Percentiles rank a stretch among this genome's conserved stretches.
Evolutionary conservation across 1,140 invertebrate species (phyloP).

Genomic region (Dinothrombium tinctorium): DNA sequence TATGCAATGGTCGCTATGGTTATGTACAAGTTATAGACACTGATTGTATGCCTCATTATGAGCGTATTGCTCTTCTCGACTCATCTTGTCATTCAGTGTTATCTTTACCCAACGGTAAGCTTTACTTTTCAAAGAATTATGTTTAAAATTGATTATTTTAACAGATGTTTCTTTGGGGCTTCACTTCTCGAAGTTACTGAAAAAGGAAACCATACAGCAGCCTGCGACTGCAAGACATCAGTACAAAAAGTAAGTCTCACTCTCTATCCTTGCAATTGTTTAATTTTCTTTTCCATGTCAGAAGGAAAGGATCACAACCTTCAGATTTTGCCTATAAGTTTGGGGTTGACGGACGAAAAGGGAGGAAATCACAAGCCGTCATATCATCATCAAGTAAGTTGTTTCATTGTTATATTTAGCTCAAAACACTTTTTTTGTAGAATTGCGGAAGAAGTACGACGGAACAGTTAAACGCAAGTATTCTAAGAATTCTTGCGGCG

Average conservation of each 20-base stretch:
- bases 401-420: not conserved
- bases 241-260: constrained; percentile 10
- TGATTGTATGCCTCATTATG: constrained; percentile 36
- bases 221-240: constrained; percentile 1
- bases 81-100: constrained; percentile 63
- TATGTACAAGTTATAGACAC: constrained; percentile 32
- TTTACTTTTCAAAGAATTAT: not conserved
- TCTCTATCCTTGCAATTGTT: not conserved
- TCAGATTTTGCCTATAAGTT: constrained; percentile 3
- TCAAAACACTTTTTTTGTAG: not conserved
- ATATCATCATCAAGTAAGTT: constrained; percentile 8
- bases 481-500: not conserved
- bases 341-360: not conserved
- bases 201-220: constrained; percentile 13
- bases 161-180: constrained; percentile 13
- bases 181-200: constrained; percentile 12
- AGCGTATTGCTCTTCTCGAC: constrained; percentile 51
- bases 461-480: constrained; percentile 4
- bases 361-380: constrained; percentile 5
- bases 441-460: constrained; percentile 7
- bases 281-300: not conserved
- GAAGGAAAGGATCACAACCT: not conserved
- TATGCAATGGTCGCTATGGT: constrained; percentile 52
- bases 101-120: constrained; percentile 37
- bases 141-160: not conserved